phyloP scores from a whole-genome alignment of 2,888 invertebrate genomes.

The Pollenia angustigena region DNA sequence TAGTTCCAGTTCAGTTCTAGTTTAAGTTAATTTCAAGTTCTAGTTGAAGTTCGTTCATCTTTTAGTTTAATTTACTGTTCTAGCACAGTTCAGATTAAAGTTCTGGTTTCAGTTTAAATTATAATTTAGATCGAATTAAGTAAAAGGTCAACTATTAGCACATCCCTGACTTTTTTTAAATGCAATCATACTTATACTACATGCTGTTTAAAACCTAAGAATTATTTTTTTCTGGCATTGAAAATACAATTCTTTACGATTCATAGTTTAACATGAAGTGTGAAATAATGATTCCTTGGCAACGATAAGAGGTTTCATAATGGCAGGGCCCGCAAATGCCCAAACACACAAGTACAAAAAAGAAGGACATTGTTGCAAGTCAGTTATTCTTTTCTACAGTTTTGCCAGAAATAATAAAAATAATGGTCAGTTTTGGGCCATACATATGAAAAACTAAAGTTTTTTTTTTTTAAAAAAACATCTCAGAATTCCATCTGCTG shows the following conservation, averaged over 20 bases:
- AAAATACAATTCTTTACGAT: constrained; percentile 67
- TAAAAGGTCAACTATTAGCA: not conserved
- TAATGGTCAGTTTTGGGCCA: constrained; percentile 57
- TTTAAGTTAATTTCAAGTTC: no score
- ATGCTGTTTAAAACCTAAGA: constrained; percentile 39
- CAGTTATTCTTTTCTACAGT: constrained; percentile 12
- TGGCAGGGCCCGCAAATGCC: constrained; percentile 33
- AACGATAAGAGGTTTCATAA: constrained; percentile 79
- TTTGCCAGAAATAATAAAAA: constrained; percentile 54
- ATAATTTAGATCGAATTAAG: no score
- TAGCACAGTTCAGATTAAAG: no score
- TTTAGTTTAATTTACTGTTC: no score
- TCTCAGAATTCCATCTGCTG: constrained; percentile 43
- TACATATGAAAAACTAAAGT: constrained; percentile 1
- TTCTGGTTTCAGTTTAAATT: no score
- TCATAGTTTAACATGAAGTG: constrained; percentile 78
- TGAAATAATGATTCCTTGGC: constrained; percentile 83
- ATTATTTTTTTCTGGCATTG: constrained; percentile 62
- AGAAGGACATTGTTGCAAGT: constrained; percentile 60
- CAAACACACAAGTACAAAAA: not conserved
- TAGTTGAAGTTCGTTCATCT: no score
- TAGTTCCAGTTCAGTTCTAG: no score
- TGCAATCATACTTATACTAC: constrained; percentile 26
- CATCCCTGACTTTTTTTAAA: not conserved
- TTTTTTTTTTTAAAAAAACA: constrained; percentile 17